Conservation (phyloP, 2,113 vertebrate species). For the Apodemus sylvaticus region DNA sequence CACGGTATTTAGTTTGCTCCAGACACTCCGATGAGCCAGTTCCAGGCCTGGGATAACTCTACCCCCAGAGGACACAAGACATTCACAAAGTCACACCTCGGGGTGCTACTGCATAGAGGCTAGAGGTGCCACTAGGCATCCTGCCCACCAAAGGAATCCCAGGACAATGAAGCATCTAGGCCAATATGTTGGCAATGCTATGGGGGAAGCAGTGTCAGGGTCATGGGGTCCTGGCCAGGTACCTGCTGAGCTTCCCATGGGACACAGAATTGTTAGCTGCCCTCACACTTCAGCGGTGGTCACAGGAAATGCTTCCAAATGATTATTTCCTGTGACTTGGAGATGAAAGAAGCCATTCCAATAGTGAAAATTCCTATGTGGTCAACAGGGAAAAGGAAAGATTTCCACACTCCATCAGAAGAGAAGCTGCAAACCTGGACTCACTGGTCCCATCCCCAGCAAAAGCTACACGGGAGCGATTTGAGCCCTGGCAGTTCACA, state of each 20-base stretch:
- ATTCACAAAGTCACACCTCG: background rate
- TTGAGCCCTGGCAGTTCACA: background rate
- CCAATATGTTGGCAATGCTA: background rate
- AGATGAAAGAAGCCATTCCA: conserved; percentile 47
- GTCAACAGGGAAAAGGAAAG: conserved; percentile 8
- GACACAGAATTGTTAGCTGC: background rate
- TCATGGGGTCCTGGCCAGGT: rapidly evolving
- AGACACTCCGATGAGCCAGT: background rate
- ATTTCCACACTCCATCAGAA: background rate
- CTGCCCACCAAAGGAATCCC: background rate
- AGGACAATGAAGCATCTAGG: background rate
- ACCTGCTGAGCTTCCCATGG: background rate
- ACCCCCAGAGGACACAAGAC: background rate
- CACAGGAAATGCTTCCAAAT: conserved; percentile 58
- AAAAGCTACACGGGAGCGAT: background rate
- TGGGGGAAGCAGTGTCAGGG: background rate
- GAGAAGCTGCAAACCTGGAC: background rate
- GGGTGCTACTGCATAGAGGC: background rate
- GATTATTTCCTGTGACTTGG: conserved; percentile 54
- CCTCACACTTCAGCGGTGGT: background rate
- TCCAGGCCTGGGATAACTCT: background rate
- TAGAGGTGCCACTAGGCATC: background rate
- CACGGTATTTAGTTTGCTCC: background rate
- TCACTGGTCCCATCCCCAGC: background rate
- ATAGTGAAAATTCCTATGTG: background rate